phyloP scores from a whole-genome alignment of 2,113 vertebrate species.

The Globicephala melas region DNA sequence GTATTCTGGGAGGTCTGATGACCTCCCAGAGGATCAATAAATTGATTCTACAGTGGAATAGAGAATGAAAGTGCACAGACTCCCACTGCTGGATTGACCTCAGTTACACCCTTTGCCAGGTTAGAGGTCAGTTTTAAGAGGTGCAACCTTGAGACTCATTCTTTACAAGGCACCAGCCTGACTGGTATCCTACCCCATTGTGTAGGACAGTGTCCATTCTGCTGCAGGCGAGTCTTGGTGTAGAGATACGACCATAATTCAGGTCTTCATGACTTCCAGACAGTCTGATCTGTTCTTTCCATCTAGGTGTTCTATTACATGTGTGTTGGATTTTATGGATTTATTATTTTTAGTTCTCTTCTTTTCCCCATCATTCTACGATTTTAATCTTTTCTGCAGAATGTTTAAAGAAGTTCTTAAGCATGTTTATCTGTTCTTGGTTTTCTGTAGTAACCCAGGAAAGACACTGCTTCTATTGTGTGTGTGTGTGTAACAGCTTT shows the following conservation, averaged over 20 bases:
- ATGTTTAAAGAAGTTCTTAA: not conserved
- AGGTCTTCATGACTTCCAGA: not conserved
- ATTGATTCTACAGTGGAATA: not conserved
- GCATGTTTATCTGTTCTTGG: not conserved
- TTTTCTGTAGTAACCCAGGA: not conserved
- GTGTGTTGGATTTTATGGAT: not conserved
- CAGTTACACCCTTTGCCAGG: not conserved
- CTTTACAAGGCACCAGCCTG: not conserved
- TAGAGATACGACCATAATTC: not conserved
- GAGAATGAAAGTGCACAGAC: not conserved
- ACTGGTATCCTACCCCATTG: not conserved
- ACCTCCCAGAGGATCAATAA: not conserved
- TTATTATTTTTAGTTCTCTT: not conserved
- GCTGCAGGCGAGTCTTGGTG: not conserved
- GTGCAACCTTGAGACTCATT: not conserved
- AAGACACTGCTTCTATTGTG: not conserved
- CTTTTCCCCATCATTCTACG: not conserved
- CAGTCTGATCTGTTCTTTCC: not conserved
- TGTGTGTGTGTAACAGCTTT: not conserved
- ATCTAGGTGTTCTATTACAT: not conserved
- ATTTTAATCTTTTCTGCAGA: not conserved
- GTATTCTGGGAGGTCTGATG: not conserved
- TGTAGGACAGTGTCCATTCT: not conserved
- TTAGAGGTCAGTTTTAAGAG: not conserved
- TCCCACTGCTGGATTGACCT: not conserved